Evolutionary conservation across 2,888 invertebrate genomes (phyloP), one percentile per base, ranked within the genome.

Genomic region (Drosophila pegasa): DNA sequence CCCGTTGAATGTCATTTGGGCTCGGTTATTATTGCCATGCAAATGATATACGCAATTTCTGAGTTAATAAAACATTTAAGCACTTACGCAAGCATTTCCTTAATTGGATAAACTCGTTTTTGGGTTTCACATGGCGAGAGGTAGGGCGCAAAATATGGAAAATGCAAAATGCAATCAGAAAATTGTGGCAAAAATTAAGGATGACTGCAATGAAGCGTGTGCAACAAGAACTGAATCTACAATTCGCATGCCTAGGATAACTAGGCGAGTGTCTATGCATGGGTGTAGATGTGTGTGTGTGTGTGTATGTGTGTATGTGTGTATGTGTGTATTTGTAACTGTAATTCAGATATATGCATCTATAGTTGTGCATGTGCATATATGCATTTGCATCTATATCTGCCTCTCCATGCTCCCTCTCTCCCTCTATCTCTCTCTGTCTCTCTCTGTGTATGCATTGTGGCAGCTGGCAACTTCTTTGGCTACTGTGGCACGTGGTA

Each of bases 91-190:
- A 16, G 57, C 35, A 60, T 35, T 63, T 51, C 33, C n/a, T 0
- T 64, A 63, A 63, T 63, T 63, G 41, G 35, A 64, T 64, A 41
- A 27, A 3, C 43, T 64, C 31, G 27, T 52, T 50, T 60, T 20
- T 2, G 29, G 25, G 3, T 10, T 43, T 22, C 43, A 43, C 2
- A 43, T 16, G 5, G 1, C 43, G n/a, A 16, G 16, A 10, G 43
- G 14, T 7, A 56, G 6, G 35, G 43, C 58, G 60, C 71, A 62
- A 69, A 72, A 66, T 56, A 73, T 78, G 41, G 38, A 54, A 59
- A 40, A 47, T 59, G 62, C 18, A 12, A 12, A 72, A 71, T 66
- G 75, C 70, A 83, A 83, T 86, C 78, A 66, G 73, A 80, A 77
- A 29, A 73, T 18, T 57, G 31, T 48, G 29, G 10, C 52, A 25